Conservation (phyloP, 2,888 invertebrate species). For the Aphodius granarius region DNA sequence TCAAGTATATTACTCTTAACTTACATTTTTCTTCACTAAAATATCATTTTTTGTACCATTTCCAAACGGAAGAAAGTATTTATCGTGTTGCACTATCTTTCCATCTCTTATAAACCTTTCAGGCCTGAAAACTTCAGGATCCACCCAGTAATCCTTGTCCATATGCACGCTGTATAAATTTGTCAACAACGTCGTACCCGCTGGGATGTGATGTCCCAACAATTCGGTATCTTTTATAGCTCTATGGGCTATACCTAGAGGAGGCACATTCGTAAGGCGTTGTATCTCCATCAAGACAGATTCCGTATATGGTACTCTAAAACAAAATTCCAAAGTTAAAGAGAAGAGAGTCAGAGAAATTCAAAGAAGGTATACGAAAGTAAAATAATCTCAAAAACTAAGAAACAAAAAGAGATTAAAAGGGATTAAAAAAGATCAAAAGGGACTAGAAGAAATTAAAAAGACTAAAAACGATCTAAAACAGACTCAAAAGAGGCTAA, state of each 20-base stretch:
- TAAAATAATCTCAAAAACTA: too few relatives aligned
- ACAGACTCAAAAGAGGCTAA: too few relatives aligned
- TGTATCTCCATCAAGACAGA: slow-evolving; percentile 58
- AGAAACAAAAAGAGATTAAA: too few relatives aligned
- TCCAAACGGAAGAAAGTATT: slow-evolving; percentile 66
- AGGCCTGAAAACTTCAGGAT: slow-evolving; percentile 64
- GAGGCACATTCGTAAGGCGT: slow-evolving; percentile 56
- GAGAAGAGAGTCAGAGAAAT: too few relatives aligned
- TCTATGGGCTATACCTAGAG: slow-evolving; percentile 59
- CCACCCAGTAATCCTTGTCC: slow-evolving; percentile 61
- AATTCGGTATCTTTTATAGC: slow-evolving; percentile 52
- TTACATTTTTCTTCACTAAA: too few relatives aligned
- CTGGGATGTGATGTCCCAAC: slow-evolving; percentile 56
- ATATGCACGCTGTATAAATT: slow-evolving; percentile 65
- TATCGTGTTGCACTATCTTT: slow-evolving; percentile 53
- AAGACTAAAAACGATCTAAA: too few relatives aligned
- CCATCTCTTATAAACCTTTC: slow-evolving; percentile 65
- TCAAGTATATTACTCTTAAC: background rate
- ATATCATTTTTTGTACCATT: slow-evolving; percentile 56
- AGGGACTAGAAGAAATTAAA: too few relatives aligned
- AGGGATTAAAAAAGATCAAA: too few relatives aligned
- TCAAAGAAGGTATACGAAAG: too few relatives aligned
- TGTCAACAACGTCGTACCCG: slow-evolving; percentile 61
- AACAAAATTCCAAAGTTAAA: slow-evolving; percentile 19
- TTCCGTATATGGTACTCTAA: slow-evolving; percentile 52